Conservation (phyloP, 1,140 invertebrate genomes). For the Drosophila trapezifrons region DNA sequence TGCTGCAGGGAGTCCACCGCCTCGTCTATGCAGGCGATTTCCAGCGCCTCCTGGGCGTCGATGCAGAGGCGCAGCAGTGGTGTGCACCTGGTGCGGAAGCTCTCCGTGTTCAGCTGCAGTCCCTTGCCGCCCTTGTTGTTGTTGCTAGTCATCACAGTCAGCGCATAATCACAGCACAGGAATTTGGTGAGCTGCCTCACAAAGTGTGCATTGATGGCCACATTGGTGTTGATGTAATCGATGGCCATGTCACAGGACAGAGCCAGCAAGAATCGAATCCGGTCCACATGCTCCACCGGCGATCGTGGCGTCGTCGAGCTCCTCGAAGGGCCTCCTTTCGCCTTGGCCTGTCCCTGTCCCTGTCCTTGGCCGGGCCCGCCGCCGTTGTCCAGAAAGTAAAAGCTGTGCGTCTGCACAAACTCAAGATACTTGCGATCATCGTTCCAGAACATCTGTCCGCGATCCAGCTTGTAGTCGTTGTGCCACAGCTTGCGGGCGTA, state of each 20-base stretch:
- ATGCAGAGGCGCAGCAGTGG: conserved; percentile 66
- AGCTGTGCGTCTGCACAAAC: conserved; percentile 64
- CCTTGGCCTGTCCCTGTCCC: conserved; percentile 7
- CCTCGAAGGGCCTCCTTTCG: conserved; percentile 15
- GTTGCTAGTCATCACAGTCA: conserved; percentile 63
- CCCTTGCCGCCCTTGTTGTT: conserved; percentile 23
- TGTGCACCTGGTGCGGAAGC: conserved; percentile 59
- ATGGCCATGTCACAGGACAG: conserved; percentile 70
- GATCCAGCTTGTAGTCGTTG: conserved; percentile 69
- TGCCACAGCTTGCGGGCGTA: conserved; percentile 75
- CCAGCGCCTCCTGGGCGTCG: conserved; percentile 68
- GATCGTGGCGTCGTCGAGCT: conserved; percentile 37
- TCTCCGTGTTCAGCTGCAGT: conserved; percentile 54
- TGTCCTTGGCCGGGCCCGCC: conserved; percentile 8
- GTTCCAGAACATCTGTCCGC: conserved; percentile 66
- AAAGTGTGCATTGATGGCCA: conserved; percentile 67
- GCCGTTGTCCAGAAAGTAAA: conserved; percentile 61
- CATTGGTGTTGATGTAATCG: conserved; percentile 81
- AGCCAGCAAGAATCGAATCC: conserved; percentile 64
- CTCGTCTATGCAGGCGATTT: conserved; percentile 71
- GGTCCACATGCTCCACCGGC: conserved; percentile 62
- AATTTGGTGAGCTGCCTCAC: conserved; percentile 73
- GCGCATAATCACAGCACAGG: conserved; percentile 79
- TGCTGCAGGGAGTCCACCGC: conserved; percentile 63
- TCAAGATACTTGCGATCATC: conserved; percentile 59